Evolutionary conservation across 1,140 invertebrate genomes (phyloP), one percentile per base, ranked within the genome.

Genomic region (Drosophila asahinai): DNA sequence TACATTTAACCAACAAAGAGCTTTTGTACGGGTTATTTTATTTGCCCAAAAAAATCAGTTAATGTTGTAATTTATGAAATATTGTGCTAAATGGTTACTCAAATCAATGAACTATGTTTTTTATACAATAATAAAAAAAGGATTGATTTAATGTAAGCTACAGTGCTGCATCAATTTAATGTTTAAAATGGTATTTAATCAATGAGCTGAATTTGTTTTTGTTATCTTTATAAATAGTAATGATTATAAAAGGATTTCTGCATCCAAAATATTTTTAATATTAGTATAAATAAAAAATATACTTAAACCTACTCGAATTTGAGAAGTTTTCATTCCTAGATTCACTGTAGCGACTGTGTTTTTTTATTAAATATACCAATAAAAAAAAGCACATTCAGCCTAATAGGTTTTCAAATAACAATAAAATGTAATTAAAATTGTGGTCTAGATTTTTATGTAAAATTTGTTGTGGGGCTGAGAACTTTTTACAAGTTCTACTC

Each of bases 381-480:
- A 45, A 42, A 61, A 55, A 57, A 45, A 14, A 8, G 11, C 33
- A 14, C 11, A 30, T 42, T 19, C 14, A 27, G 14, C 45, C 17
- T 42, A 64, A 64, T 55, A 22, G 30, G 6, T 22, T 64, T 64
- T 42, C 27, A 43, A 64, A 64, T 55, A 19, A 55, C 49, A 64
- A 64, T 36, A 22, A 55, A 60, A 42, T 58, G 19, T 42, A 58
- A 58, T 58, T 42, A 42, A 58, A 25, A n/a, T n/a, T 58, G 55
- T 58, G 36, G 55, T 58, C 22, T 5, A 38, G 19, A 38, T 42
- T 42, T 58, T 9, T 12, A 15, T 15, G 5, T 0, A 38, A 0
- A 4, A 25, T 19, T 58, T 58, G n/a, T 25, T n/a, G 12, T 58
- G 19, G 12, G 8, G 4, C 4, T 22, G 2, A 22, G 15, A 15